Conservation (phyloP, 2,888 invertebrate species). For the Ormyrus nitidulus region DNA sequence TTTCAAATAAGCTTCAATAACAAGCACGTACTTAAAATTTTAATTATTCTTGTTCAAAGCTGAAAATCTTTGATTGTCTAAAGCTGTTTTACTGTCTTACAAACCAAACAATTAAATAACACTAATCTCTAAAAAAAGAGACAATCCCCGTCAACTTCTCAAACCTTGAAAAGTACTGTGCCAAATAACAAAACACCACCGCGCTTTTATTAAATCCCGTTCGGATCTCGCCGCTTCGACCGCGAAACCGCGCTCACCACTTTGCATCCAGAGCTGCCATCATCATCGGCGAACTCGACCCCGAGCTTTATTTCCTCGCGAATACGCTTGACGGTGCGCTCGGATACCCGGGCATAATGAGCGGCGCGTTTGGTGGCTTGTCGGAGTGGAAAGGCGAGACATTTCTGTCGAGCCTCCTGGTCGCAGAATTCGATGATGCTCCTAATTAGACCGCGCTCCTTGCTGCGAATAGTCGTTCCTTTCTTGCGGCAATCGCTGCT, state of each 20-base stretch:
- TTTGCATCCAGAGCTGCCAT: conserved; percentile 9
- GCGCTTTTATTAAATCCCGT: too few relatives aligned
- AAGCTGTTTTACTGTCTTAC: too few relatives aligned
- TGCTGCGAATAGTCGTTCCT: conserved; percentile 52
- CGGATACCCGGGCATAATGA: conserved; percentile 51
- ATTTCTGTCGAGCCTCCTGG: conserved; percentile 53
- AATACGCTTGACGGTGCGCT: conserved; percentile 54
- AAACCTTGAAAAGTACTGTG: too few relatives aligned
- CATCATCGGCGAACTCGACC: conserved; percentile 49
- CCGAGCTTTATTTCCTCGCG: conserved; percentile 54
- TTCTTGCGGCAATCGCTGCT: conserved; percentile 47
- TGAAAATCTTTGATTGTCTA: too few relatives aligned
- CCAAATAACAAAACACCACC: too few relatives aligned
- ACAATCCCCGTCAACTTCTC: too few relatives aligned
- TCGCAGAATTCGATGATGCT: conserved; percentile 55
- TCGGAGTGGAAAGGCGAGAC: conserved; percentile 45
- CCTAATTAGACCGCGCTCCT: conserved; percentile 53
- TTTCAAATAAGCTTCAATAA: too few relatives aligned
- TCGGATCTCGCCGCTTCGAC: conserved; percentile 47
- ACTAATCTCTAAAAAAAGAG: background rate
- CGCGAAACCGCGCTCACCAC: background rate
- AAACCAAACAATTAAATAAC: background rate
- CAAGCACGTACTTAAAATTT: too few relatives aligned
- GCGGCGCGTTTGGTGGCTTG: conserved; percentile 57
- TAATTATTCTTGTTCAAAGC: too few relatives aligned